Conservation (phyloP, 2,797 vertebrate genomes). For the Sebastes trivittatus region DNA sequence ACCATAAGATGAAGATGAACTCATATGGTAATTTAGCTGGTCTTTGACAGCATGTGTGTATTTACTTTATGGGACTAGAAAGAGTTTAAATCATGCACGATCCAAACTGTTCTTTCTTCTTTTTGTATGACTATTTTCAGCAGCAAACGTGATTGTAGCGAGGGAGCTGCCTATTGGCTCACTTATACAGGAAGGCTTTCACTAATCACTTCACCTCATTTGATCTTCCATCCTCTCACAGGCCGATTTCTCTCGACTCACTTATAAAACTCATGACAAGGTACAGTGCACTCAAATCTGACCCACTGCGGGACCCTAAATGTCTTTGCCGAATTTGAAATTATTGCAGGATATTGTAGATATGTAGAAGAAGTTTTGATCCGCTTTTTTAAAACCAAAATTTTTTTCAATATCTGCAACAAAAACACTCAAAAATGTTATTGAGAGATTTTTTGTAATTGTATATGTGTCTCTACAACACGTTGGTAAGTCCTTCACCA, state of each 20-base stretch:
- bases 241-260: neutral
- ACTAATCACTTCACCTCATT: slow-evolving; percentile 31
- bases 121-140: slow-evolving; percentile 3
- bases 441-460: neutral
- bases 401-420: neutral
- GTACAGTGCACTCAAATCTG: neutral
- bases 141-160: neutral
- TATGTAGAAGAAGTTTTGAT: neutral
- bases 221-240: slow-evolving; percentile 17
- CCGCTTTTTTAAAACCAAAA: neutral
- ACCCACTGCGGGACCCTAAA: neutral
- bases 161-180: slow-evolving; percentile 1
- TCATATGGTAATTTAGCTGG: neutral
- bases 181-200: slow-evolving; percentile 24
- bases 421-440: no score
- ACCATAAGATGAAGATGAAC: neutral
- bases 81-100: neutral
- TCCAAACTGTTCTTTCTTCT: neutral
- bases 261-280: slow-evolving; percentile 15
- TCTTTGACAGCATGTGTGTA: neutral
- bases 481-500: neutral
- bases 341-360: neutral
- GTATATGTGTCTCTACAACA: neutral
- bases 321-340: neutral
- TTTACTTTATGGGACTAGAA: neutral